A percentile compares a stretch with the other conserved stretches of the same genome.
Conservation (phyloP, 2,113 vertebrate genomes). For the Caretta caretta region DNA sequence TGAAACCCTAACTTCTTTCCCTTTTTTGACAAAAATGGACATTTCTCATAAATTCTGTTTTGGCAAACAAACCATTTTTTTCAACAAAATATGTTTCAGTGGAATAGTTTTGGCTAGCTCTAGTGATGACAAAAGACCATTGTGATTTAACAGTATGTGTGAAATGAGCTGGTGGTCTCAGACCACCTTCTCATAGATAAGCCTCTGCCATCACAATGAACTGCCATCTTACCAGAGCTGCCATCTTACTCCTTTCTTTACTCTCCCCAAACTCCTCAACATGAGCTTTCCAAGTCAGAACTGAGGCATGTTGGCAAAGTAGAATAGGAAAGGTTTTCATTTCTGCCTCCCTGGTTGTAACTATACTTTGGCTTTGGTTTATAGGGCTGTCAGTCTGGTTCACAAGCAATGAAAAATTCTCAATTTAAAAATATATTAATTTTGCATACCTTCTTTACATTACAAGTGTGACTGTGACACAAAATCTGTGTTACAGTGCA, state of each 20-base stretch:
- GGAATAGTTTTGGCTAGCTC: background rate
- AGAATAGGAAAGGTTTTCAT: background rate
- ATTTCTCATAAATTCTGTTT: background rate
- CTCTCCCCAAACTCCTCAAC: background rate
- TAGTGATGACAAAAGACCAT: background rate
- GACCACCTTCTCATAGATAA: background rate
- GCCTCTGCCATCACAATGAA: background rate
- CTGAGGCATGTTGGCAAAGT: background rate
- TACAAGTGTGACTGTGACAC: background rate
- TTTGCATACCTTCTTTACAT: background rate
- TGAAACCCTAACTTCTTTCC: background rate
- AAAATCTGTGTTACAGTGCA: background rate
- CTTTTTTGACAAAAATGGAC: background rate
- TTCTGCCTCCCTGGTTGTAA: background rate
- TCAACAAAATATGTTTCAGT: background rate
- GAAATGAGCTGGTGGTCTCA: background rate
- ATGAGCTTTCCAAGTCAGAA: background rate
- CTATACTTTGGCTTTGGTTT: background rate
- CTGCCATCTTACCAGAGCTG: accelerated
- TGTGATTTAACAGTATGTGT: background rate
- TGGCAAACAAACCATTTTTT: background rate
- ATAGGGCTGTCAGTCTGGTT: background rate
- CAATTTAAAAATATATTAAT: background rate
- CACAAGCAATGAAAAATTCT: background rate
- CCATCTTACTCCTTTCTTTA: background rate